A percentile compares a stretch with the other conserved stretches of the same genome.
Conservation (phyloP, 2,888 invertebrate genomes). For the Prenolepis imparis region DNA sequence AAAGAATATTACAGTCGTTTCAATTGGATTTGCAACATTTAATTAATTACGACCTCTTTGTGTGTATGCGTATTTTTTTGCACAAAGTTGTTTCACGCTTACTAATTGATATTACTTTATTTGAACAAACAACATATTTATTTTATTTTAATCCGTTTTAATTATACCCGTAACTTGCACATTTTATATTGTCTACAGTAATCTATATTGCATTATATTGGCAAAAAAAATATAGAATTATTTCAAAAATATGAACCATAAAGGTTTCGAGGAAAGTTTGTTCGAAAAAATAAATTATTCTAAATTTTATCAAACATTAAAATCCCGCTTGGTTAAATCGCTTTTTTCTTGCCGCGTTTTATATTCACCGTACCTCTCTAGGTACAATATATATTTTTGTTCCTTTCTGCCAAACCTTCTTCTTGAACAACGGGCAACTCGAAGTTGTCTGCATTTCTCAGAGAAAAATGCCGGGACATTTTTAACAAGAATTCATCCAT, state of each 20-base stretch:
- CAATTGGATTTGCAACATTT: conserved; percentile 6
- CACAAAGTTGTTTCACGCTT: background rate
- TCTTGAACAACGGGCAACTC: background rate
- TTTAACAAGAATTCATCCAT: conserved; percentile 21
- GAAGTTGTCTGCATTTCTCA: conserved; percentile 11
- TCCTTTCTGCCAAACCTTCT: background rate
- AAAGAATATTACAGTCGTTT: conserved; percentile 1
- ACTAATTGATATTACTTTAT: conserved; percentile 31
- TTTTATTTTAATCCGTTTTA: conserved; percentile 10
- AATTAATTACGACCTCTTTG: conserved; percentile 26
- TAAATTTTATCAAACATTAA: background rate
- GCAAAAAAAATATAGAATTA: background rate
- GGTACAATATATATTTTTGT: background rate
- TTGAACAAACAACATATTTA: background rate
- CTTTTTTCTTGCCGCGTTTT: background rate
- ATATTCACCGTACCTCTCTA: background rate
- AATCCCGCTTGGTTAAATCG: background rate
- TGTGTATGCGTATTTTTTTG: background rate
- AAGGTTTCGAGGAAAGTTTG: background rate
- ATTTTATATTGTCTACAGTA: background rate
- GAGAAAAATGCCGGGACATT: conserved; percentile 17
- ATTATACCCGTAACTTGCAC: background rate
- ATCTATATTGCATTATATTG: background rate
- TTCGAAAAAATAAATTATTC: background rate
- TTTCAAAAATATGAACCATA: background rate